Evolutionary conservation across 2,797 vertebrate genomes (phyloP).

Genomic region (Oreortyx pictus): DNA sequence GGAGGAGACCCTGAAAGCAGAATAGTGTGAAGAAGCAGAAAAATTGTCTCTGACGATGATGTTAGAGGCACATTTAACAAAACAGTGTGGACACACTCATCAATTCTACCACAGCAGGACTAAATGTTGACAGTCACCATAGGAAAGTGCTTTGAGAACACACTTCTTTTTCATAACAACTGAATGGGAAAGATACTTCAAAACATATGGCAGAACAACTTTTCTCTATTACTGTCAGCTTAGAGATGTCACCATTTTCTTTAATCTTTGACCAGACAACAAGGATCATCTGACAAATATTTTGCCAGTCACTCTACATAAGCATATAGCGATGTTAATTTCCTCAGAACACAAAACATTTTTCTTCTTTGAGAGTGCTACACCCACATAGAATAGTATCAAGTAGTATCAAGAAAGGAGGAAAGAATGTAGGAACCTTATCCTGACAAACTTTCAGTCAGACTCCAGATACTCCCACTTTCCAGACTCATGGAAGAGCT

Average conservation of each 20-base stretch:
- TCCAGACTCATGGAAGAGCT: not conserved
- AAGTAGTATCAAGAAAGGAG: not conserved
- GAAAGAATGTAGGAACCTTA: not conserved
- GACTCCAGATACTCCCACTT: not conserved
- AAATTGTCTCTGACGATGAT: not conserved
- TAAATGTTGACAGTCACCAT: not conserved
- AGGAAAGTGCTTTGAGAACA: not conserved
- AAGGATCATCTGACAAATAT: not conserved
- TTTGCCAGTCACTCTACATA: constrained; percentile 11
- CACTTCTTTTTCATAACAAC: not conserved
- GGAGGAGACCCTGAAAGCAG: not conserved
- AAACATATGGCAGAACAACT: not conserved
- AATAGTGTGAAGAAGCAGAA: not conserved
- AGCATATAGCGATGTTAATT: not conserved
- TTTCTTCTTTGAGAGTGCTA: not conserved
- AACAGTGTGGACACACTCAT: not conserved
- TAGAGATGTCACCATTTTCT: not conserved
- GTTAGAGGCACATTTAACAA: not conserved
- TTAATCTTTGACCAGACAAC: not conserved
- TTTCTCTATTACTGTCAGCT: not conserved
- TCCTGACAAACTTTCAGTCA: not conserved
- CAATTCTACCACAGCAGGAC: not conserved
- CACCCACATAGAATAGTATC: not conserved
- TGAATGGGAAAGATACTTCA: not conserved
- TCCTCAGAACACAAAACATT: not conserved